phyloP scores from a whole-genome alignment of 1,140 invertebrate genomes.

The Drosophila subobscura region DNA sequence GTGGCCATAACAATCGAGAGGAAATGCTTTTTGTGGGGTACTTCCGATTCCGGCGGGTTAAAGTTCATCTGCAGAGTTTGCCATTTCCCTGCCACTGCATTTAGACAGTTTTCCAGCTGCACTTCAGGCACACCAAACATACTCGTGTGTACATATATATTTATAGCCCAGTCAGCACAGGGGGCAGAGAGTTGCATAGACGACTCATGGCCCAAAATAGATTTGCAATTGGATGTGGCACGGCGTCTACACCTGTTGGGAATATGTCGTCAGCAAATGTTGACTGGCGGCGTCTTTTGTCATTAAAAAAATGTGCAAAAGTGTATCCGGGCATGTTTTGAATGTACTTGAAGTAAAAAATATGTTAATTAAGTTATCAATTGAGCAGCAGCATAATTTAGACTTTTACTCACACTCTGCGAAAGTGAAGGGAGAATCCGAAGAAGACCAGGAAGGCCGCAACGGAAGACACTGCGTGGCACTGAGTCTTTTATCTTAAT shows the following conservation, averaged over 20 bases:
- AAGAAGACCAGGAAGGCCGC: too few species aligned
- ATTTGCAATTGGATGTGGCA: conserved; percentile 43
- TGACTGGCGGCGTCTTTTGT: conserved; percentile 23
- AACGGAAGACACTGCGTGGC: too few species aligned
- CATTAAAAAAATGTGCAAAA: conserved; percentile 21
- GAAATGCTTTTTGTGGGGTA: neutral
- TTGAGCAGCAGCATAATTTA: too few species aligned
- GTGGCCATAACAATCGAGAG: conserved; percentile 52
- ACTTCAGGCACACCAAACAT: conserved; percentile 7
- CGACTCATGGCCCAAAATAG: conserved; percentile 43
- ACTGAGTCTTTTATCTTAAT: too few species aligned
- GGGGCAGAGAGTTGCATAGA: neutral
- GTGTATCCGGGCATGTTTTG: conserved; percentile 1
- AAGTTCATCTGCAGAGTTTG: conserved; percentile 36
- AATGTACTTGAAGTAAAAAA: conserved; percentile 8
- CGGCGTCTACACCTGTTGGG: conserved; percentile 71
- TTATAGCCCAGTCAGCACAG: conserved; percentile 46
- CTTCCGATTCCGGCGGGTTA: conserved; percentile 6
- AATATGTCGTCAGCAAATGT: conserved; percentile 59
- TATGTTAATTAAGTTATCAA: neutral
- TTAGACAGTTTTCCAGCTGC: conserved; percentile 27
- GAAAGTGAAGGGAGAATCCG: too few species aligned
- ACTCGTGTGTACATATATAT: conserved; percentile 34
- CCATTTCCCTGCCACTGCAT: conserved; percentile 27
- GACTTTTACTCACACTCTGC: too few species aligned